Evolutionary conservation across 2,113 vertebrate species (phyloP).

Genomic region (Larimichthys crocea): DNA sequence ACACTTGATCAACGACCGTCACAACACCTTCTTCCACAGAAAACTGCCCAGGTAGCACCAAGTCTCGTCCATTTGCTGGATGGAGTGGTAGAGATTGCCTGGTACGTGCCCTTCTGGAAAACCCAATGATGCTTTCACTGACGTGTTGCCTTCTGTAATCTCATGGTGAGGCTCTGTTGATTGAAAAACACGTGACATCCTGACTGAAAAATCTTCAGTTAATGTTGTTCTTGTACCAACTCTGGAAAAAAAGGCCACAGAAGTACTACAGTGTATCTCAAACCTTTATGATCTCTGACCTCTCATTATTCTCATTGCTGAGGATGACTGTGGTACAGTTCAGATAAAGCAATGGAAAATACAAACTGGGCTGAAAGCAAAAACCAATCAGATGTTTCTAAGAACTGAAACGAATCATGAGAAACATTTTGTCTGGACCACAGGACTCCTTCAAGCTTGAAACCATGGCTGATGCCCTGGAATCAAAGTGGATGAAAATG

Average conservation of each 20-base stretch:
- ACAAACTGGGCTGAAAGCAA: slow-evolving; percentile 73
- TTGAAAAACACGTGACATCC: slow-evolving; percentile 60
- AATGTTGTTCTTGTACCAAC: slow-evolving; percentile 73
- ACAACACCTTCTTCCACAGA: slow-evolving; percentile 80
- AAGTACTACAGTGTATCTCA: slow-evolving; percentile 38
- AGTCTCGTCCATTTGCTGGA: slow-evolving; percentile 76
- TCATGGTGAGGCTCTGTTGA: slow-evolving; percentile 76
- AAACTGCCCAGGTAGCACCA: slow-evolving; percentile 79
- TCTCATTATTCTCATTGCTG: slow-evolving; percentile 73
- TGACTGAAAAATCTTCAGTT: slow-evolving; percentile 75
- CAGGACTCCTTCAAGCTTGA: slow-evolving; percentile 56
- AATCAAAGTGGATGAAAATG: slow-evolving; percentile 75
- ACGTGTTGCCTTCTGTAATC: slow-evolving; percentile 81
- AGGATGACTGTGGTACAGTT: slow-evolving; percentile 22
- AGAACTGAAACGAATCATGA: too few relatives aligned
- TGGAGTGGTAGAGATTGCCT: slow-evolving; percentile 85
- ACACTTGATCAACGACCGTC: slow-evolving; percentile 77
- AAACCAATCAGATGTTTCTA: slow-evolving; percentile 73
- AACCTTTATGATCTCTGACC: slow-evolving; percentile 38
- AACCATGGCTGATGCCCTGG: slow-evolving; percentile 45
- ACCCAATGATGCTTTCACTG: slow-evolving; percentile 75
- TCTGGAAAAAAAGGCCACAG: slow-evolving; percentile 35
- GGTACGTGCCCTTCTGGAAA: slow-evolving; percentile 84
- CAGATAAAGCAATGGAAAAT: slow-evolving; percentile 29
- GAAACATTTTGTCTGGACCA: slow-evolving; percentile 61